Evolutionary conservation across 2,888 invertebrate genomes (phyloP).

Genomic region (Ptilodon capucinus): DNA sequence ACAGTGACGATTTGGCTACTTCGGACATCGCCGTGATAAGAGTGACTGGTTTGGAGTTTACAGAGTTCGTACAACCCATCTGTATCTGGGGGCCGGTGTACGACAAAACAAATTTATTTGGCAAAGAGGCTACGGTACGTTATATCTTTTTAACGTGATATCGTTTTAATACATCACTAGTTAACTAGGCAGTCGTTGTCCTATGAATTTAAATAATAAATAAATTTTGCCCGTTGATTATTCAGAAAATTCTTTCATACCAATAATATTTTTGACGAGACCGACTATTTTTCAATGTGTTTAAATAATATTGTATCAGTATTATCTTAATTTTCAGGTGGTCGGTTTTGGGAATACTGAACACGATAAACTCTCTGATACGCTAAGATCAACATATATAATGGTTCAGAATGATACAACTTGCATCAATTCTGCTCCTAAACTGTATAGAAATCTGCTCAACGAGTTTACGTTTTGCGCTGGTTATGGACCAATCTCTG

Average conservation of each 20-base stretch:
- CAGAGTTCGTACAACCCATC: conserved; percentile 69
- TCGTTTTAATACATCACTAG: no score
- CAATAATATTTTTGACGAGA: no score
- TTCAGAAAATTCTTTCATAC: no score
- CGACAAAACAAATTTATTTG: conserved; percentile 57
- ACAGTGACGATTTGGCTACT: conserved; percentile 46
- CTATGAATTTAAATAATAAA: no score
- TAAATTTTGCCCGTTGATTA: no score
- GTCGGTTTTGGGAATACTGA: conserved; percentile 85
- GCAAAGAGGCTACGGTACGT: conserved; percentile 62
- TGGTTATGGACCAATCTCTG: conserved; percentile 79
- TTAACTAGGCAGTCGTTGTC: no score
- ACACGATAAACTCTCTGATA: conserved; percentile 73
- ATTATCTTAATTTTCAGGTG: conserved; percentile 50
- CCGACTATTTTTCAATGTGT: no score
- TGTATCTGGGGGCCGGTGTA: conserved; percentile 73
- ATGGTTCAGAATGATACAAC: conserved; percentile 75
- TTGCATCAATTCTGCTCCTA: conserved; percentile 71
- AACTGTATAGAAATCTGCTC: conserved; percentile 76
- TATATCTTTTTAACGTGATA: no score
- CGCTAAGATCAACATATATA: conserved; percentile 71
- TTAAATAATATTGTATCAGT: neutral
- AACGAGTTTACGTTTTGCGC: conserved; percentile 85
- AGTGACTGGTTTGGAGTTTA: conserved; percentile 54
- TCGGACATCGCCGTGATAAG: conserved; percentile 70